Percentiles rank a stretch among this genome's conserved stretches.
These are phyloP conservation scores for Mimumesa dahlbomi DNA, from an alignment of 2,888 invertebrate genomes.

Conservation along the genomic window DNA sequence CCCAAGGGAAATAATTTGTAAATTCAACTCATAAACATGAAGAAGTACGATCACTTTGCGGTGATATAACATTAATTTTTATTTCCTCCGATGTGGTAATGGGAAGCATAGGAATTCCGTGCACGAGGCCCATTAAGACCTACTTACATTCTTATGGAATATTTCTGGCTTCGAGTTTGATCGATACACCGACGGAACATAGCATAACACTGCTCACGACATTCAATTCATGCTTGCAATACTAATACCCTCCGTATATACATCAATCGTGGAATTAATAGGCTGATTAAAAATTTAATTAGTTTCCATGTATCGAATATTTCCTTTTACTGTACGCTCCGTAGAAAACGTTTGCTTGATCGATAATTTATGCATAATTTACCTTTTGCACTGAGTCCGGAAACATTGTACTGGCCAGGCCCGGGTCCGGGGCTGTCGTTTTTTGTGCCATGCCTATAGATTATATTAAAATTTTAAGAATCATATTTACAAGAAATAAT, in stretches of 20 bases:
- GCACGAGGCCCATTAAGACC: conserved; percentile 40
- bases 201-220: conserved; percentile 18
- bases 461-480: background rate
- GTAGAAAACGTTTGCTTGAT: no score
- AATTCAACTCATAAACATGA: no score
- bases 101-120: conserved; percentile 49
- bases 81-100: no score
- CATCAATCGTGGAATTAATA: background rate
- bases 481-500: background rate
- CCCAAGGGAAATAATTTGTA: no score
- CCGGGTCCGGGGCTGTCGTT: conserved; percentile 88
- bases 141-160: conserved; percentile 45
- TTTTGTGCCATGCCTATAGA: conserved; percentile 80
- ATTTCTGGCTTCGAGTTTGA: conserved; percentile 53
- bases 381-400: conserved; percentile 92
- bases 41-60: no score
- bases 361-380: conserved; percentile 57
- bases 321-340: no score
- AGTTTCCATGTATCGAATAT: no score
- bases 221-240: conserved; percentile 18
- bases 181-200: conserved; percentile 48
- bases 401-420: conserved; percentile 94
- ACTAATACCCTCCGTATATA: background rate
- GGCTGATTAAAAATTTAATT: no score
- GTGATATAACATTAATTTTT: no score